Evolutionary conservation across 2,797 vertebrate species (phyloP).

Genomic region (Salmo trutta): DNA sequence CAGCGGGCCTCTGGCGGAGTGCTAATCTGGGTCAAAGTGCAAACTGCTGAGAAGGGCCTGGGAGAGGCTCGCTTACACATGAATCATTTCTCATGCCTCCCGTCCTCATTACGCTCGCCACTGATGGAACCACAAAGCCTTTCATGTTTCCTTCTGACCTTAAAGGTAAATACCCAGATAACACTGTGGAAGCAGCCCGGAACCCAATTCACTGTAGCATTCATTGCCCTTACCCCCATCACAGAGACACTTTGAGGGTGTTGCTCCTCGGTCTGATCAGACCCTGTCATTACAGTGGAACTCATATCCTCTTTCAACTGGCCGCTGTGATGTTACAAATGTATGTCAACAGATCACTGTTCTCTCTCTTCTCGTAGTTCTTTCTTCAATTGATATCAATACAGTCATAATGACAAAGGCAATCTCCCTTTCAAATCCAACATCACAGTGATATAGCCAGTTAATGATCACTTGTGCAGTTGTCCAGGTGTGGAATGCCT

Average conservation of each 20-base stretch:
- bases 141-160: constrained; percentile 46
- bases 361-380: background rate
- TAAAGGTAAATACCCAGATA: constrained; percentile 43
- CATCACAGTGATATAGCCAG: constrained; percentile 16
- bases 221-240: background rate
- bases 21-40: constrained; percentile 78
- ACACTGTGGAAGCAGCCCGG: background rate
- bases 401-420: constrained; percentile 26
- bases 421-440: background rate
- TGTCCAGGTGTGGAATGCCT: constrained; percentile 14
- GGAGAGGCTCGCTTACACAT: constrained; percentile 57
- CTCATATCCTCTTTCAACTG: background rate
- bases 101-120: constrained; percentile 55
- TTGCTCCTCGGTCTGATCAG: background rate
- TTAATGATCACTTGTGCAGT: constrained; percentile 14
- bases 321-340: background rate
- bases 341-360: constrained; percentile 7
- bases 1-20: constrained; percentile 54
- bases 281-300: background rate
- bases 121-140: constrained; percentile 42
- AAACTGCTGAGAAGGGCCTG: constrained; percentile 67
- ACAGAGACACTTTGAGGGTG: background rate
- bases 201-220: background rate
- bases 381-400: constrained; percentile 11
- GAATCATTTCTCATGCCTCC: constrained; percentile 61